Evolutionary conservation across 2,888 invertebrate genomes (phyloP).

Genomic region (Tipula helvola): DNA sequence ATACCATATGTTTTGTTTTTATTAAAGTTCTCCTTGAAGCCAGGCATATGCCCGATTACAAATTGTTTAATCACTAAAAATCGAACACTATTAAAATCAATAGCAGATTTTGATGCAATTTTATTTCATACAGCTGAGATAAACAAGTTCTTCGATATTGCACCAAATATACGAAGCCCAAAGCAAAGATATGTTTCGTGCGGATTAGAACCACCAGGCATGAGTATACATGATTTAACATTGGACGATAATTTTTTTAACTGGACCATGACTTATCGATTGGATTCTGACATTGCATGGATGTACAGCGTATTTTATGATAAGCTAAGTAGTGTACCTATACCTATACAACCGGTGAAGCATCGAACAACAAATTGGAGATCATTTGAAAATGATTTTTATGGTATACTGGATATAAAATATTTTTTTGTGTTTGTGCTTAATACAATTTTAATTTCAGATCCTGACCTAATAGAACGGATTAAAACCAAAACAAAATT

Average conservation of each 20-base stretch:
- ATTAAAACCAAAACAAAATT: conserved; percentile 35
- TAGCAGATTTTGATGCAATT: conserved; percentile 39
- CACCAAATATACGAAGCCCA: conserved; percentile 30
- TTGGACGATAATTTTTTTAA: conserved; percentile 39
- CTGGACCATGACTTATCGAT: conserved; percentile 43
- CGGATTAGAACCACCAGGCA: conserved; percentile 36
- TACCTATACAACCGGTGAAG: neutral
- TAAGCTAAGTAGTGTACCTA: neutral
- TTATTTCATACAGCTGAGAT: conserved; percentile 39
- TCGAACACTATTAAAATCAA: conserved; percentile 23
- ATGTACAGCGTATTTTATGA: conserved; percentile 33
- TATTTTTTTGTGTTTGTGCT: no score
- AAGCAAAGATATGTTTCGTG: conserved; percentile 41
- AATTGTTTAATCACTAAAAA: conserved; percentile 37
- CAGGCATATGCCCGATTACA: conserved; percentile 27
- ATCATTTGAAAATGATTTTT: conserved; percentile 24
- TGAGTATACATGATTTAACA: conserved; percentile 28
- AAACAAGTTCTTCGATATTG: conserved; percentile 25
- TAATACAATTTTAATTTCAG: neutral
- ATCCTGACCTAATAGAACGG: conserved; percentile 12
- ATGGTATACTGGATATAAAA: conserved; percentile 4
- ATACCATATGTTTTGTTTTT: neutral
- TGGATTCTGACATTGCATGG: conserved; percentile 40
- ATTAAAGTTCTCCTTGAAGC: neutral
- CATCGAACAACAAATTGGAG: conserved; percentile 24